Evolutionary conservation across 2,113 vertebrate genomes (phyloP).

Genomic region (Elephantulus edwardii): DNA sequence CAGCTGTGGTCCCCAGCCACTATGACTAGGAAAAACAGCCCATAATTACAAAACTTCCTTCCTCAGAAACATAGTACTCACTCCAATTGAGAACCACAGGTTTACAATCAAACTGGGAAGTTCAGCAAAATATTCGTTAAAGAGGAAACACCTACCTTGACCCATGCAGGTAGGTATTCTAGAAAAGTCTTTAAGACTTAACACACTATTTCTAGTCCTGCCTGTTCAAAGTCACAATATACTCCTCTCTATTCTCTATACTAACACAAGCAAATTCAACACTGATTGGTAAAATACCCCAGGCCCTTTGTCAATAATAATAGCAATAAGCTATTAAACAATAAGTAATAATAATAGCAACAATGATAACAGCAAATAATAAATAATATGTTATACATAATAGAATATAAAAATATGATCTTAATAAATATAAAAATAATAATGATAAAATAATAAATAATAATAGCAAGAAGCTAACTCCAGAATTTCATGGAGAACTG

Average conservation of each 20-base stretch:
- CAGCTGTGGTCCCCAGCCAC: background rate
- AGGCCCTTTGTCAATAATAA: background rate
- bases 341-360: too few relatives aligned
- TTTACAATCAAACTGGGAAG: constrained; percentile 19
- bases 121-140: constrained; percentile 27
- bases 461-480: background rate
- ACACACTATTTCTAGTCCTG: background rate
- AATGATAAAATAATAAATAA: too few relatives aligned
- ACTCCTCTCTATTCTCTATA: constrained; percentile 28
- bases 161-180: background rate
- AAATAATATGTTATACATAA: too few relatives aligned
- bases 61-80: background rate
- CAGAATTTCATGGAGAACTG: background rate
- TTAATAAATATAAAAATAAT: too few relatives aligned
- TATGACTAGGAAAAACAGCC: constrained; percentile 1
- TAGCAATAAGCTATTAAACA: constrained; percentile 7
- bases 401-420: too few relatives aligned
- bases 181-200: constrained; percentile 37
- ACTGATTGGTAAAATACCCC: constrained; percentile 44
- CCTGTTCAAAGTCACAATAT: background rate
- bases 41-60: background rate
- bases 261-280: constrained; percentile 47
- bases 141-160: background rate
- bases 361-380: too few relatives aligned
- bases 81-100: background rate